Evolutionary conservation across 2,797 vertebrate species (phyloP).

Genomic region (Enteromius thamalakanensis): DNA sequence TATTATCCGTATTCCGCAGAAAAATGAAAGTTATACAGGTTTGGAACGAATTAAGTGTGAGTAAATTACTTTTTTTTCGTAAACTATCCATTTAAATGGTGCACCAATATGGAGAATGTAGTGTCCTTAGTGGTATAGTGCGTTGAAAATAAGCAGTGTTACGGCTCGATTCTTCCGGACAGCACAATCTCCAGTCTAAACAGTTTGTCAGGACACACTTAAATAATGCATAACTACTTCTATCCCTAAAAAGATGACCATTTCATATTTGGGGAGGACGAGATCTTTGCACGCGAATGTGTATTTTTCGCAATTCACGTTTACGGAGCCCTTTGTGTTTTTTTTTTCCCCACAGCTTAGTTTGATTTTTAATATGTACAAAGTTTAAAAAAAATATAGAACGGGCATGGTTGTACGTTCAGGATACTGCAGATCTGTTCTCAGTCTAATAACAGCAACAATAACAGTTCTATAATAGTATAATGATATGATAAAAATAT

Average conservation of each 20-base stretch:
- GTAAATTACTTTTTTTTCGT: not conserved
- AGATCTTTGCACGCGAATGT: slow-evolving; percentile 57
- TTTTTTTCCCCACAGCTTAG: slow-evolving; percentile 39
- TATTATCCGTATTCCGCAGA: not conserved
- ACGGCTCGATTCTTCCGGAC: not conserved
- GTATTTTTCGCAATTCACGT: slow-evolving; percentile 48
- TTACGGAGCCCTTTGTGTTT: slow-evolving; percentile 23
- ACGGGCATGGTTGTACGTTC: slow-evolving; percentile 44
- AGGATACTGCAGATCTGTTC: slow-evolving; percentile 66
- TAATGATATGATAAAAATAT: slow-evolving; percentile 80
- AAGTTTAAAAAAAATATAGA: slow-evolving; percentile 48
- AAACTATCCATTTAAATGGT: slow-evolving; percentile 24
- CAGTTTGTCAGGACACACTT: slow-evolving; percentile 42
- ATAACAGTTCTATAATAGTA: slow-evolving; percentile 77
- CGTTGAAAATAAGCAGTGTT: slow-evolving; percentile 14
- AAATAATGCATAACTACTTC: slow-evolving; percentile 21
- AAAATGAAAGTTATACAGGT: not conserved
- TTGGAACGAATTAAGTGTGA: not conserved
- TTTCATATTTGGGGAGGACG: not conserved
- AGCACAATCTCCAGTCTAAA: slow-evolving; percentile 11
- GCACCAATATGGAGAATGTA: slow-evolving; percentile 74
- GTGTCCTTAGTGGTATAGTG: slow-evolving; percentile 59
- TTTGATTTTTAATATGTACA: slow-evolving; percentile 58
- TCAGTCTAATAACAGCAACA: slow-evolving; percentile 80
- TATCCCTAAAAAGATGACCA: slow-evolving; percentile 17